Base-by-base conservation (phyloP, 1,140 invertebrate genomes). In the Rhynchophorus ferrugineus region DNA sequence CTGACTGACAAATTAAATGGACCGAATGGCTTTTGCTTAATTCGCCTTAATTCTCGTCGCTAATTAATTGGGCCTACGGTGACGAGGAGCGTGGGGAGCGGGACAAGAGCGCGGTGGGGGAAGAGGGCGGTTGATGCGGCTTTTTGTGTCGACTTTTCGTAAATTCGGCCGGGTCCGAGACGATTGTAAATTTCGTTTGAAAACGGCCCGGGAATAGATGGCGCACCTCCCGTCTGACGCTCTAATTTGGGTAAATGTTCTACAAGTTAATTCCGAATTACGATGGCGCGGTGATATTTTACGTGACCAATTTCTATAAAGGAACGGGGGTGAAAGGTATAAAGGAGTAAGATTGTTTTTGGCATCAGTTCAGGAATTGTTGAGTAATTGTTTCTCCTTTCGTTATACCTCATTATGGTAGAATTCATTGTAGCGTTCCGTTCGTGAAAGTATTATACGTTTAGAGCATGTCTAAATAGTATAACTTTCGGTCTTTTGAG, bases 31-130 rank as follows among this genome's bases (percentile, higher is more conserved):
- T 44, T 38, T 38, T 51, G 49, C 49, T 19, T 51, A 51, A 51
- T 51, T 51, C 49, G 18, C 38, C 49, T 44, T 51, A 51, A 51
- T 38, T 51, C 49, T 36, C 41, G 19, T 24, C 22, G 49, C 49
- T 51, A 51, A 51, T 51, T 51, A 51, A 51, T 51, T 51, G 42
- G 42, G n/a, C n/a, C n/a, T n/a, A n/a, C n/a, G n/a, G n/a, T n/a
- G n/a, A n/a, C n/a, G n/a, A n/a, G n/a, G n/a, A n/a, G n/a, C n/a
- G n/a, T n/a, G n/a, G n/a, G n/a, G n/a, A n/a, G n/a, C n/a, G n/a
- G n/a, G n/a, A n/a, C n/a, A n/a, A n/a, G n/a, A n/a, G n/a, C n/a
- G n/a, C n/a, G n/a, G n/a, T n/a, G n/a, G n/a, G n/a, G n/a, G n/a
- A n/a, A n/a, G n/a, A n/a, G n/a, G n/a, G n/a, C n/a, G n/a, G n/a